Percentiles rank a stretch among this genome's conserved stretches.
phyloP scores from a whole-genome alignment of 35 echinoderm and acorn worm genomes.

The Ophioderma brevispina region DNA sequence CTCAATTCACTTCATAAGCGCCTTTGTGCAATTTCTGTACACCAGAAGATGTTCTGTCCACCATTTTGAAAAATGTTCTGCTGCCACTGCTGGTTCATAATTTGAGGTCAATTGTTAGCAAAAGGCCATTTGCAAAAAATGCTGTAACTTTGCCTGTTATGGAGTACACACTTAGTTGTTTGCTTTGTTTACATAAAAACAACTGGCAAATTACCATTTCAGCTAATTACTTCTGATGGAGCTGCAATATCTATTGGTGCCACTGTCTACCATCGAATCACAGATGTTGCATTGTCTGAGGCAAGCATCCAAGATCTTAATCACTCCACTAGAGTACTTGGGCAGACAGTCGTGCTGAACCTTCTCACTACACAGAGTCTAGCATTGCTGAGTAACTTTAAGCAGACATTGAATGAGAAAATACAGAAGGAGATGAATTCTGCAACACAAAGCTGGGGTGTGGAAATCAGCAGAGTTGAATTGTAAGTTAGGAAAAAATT shows the following conservation, averaged over 20 bases:
- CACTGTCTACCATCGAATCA: slow-evolving; percentile 84
- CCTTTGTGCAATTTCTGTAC: too few species aligned
- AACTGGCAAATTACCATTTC: too few species aligned
- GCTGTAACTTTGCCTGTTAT: too few species aligned
- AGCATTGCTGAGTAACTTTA: slow-evolving; percentile 64
- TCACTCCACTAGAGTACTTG: slow-evolving; percentile 81
- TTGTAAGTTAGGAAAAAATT: slow-evolving; percentile 79
- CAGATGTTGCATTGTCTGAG: slow-evolving; percentile 72
- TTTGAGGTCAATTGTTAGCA: too few species aligned
- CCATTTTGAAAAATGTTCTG: too few species aligned
- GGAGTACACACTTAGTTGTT: too few species aligned
- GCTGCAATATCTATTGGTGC: slow-evolving; percentile 86
- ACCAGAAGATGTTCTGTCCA: too few species aligned
- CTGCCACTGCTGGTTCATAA: too few species aligned
- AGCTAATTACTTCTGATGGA: slow-evolving; percentile 88
- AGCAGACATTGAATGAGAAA: slow-evolving; percentile 43
- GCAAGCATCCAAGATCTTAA: slow-evolving; percentile 86
- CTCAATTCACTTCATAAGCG: too few species aligned
- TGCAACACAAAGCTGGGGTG: slow-evolving; percentile 86
- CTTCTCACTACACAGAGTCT: slow-evolving; percentile 37
- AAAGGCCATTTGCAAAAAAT: too few species aligned
- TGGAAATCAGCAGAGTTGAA: slow-evolving; percentile 91
- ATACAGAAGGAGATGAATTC: slow-evolving; percentile 87
- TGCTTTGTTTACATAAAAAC: too few species aligned
- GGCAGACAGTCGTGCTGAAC: slow-evolving; percentile 79